Evolutionary conservation across 2,797 vertebrate genomes (phyloP).

Genomic region (Aldrovandia affinis): DNA sequence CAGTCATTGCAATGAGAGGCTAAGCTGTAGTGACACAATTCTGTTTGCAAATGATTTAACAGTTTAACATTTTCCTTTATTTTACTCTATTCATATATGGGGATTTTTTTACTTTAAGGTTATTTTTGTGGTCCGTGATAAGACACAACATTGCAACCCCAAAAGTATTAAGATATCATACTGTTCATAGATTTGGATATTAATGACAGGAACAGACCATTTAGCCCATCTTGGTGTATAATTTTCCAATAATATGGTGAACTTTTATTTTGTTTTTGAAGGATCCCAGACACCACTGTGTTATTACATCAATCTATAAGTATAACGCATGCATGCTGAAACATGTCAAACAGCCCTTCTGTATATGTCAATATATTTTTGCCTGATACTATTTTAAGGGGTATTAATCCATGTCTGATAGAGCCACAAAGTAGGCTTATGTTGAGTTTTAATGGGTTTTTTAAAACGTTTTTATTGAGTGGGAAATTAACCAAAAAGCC

Average conservation of each 20-base stretch:
- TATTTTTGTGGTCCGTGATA: not conserved
- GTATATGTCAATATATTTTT: not conserved
- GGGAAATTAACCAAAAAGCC: constrained; percentile 30
- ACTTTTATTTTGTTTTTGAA: not conserved
- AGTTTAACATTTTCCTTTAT: too few relatives aligned
- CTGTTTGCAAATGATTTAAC: too few relatives aligned
- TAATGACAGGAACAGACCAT: not conserved
- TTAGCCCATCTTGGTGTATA: not conserved
- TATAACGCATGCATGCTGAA: not conserved
- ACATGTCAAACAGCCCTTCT: not conserved
- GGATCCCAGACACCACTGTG: too few relatives aligned
- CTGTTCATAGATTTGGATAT: not conserved
- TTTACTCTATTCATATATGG: too few relatives aligned
- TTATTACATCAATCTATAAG: not conserved
- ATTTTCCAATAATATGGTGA: not conserved
- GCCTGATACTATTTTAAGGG: not conserved
- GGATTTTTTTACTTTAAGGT: not conserved
- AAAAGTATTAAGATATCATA: too few relatives aligned
- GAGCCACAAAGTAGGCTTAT: not conserved
- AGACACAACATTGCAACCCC: not conserved
- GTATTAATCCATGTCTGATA: constrained; percentile 1
- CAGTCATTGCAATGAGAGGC: too few relatives aligned
- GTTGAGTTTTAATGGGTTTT: not conserved
- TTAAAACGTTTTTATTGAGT: constrained; percentile 55
- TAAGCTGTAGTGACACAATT: too few relatives aligned